Base-by-base conservation (phyloP, 2,888 invertebrate genomes). In the Amaurobius ferox region DNA sequence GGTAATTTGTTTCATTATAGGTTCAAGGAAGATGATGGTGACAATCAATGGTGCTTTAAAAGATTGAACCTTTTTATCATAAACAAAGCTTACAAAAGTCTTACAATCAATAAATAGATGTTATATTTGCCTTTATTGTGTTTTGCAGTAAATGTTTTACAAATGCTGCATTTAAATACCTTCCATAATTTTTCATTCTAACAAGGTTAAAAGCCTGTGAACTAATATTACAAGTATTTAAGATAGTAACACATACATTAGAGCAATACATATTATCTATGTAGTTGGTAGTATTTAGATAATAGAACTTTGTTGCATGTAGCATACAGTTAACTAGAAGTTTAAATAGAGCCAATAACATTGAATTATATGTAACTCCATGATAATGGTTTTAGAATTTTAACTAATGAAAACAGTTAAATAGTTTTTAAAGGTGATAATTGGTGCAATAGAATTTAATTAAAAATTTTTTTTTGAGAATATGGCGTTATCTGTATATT, bases 11-110 rank as follows among this genome's bases (percentile, higher is more conserved):
- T 64, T 30, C 16, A 23, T 62, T 87, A 29, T 55, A 87, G 88
- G 88, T 35, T 88, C 88, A 32, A 66, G 89, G 13, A 88, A 89
- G 78, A 86, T 89, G 72, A 87, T 88, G 80, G 88, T 89, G 68
- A 89, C 89, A 76, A 86, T 89, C 64, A 89, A 87, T 81, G 89
- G 89, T 68, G 88, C 88, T 32, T 23, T 55, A 11, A 55, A 55
- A 55, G 55, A 55, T 55, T 55, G 16, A 55, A 44, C 2, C 6
- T 23, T 55, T 55, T 23, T 55, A 23, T 35, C 9, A 35, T 23
- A 23, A 55, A 5, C 55, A 55, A n/a, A 55, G 55, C 55, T 55
- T 55, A 55, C n/a, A n/a, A 23, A 23, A 7, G 5, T 55, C 23
- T 55, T 55, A 55, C 55, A 55, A 55, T 55, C 55, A 55, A 55